Conservation (phyloP, 2,113 vertebrate species). For the Girardinichthys multiradiatus region DNA sequence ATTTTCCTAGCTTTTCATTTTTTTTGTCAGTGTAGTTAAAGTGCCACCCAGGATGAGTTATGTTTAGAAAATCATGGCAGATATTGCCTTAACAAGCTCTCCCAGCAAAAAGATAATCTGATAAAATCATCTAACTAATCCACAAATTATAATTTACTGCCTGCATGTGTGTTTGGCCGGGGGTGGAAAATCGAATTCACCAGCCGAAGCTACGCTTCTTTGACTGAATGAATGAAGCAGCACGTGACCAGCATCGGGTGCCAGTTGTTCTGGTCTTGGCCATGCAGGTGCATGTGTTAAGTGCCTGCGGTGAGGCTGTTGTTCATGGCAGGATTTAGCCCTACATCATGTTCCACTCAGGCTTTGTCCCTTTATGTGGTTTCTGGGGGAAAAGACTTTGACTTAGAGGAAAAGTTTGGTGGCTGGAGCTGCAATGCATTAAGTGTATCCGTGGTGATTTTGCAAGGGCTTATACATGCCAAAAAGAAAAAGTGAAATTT, state of each 20-base stretch:
- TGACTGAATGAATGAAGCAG: conserved; percentile 25
- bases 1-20: neutral
- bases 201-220: neutral
- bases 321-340: conserved; percentile 58
- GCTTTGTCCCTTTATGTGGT: conserved; percentile 56
- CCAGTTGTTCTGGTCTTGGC: conserved; percentile 26
- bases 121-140: neutral
- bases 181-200: neutral
- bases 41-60: neutral
- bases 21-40: conserved; percentile 2
- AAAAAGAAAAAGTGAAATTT: neutral
- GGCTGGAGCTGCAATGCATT: conserved; percentile 43
- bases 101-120: neutral
- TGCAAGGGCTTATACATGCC: conserved; percentile 3
- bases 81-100: neutral
- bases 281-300: conserved; percentile 41
- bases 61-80: neutral
- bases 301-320: conserved; percentile 56
- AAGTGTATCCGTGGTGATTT: conserved; percentile 20
- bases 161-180: neutral
- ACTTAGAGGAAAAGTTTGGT: conserved; percentile 51
- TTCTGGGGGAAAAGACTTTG: conserved; percentile 57
- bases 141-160: conserved; percentile 5
- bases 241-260: conserved; percentile 48
- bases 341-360: conserved; percentile 63